These are phyloP conservation scores for Danionella dracula DNA, from an alignment of 2,797 vertebrate species.

Conservation along the genomic window DNA sequence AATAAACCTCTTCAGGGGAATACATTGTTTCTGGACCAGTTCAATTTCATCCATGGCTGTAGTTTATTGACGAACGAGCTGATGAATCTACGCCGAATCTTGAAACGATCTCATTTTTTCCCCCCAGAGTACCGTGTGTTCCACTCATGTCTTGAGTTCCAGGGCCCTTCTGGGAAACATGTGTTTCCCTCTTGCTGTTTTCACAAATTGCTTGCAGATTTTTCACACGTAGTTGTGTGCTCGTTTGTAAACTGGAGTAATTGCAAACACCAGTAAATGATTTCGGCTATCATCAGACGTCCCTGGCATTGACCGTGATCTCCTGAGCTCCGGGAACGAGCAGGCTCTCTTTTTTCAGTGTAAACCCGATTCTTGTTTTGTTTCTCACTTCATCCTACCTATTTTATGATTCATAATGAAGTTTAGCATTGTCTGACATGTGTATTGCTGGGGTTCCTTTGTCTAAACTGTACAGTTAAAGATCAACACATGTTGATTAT, in stretches of 20 bases:
- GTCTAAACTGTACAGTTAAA: too few species aligned
- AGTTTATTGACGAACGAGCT: conserved; percentile 18
- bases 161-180: conserved; percentile 48
- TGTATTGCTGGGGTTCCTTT: too few species aligned
- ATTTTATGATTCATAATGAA: too few species aligned
- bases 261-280: conserved; percentile 55
- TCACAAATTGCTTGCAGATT: conserved; percentile 77
- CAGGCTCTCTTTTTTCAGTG: too few species aligned
- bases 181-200: conserved; percentile 38
- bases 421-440: too few species aligned
- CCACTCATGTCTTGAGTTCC: conserved; percentile 44
- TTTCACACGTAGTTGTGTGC: conserved; percentile 75
- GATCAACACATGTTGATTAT: too few species aligned
- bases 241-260: conserved; percentile 70
- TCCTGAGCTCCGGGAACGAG: background rate
- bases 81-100: conserved; percentile 43
- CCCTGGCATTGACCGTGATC: conserved; percentile 38
- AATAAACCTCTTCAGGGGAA: too few species aligned
- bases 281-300: conserved; percentile 51
- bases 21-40: too few species aligned
- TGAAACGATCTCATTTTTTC: conserved; percentile 53
- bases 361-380: too few species aligned
- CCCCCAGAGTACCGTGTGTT: conserved; percentile 51
- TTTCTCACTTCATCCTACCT: too few species aligned
- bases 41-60: too few species aligned